A percentile compares a stretch with the other conserved stretches of the same genome.
These are phyloP conservation scores for Sakesphorus luctuosus DNA, from an alignment of 2,113 vertebrate species.

Conservation along the genomic window DNA sequence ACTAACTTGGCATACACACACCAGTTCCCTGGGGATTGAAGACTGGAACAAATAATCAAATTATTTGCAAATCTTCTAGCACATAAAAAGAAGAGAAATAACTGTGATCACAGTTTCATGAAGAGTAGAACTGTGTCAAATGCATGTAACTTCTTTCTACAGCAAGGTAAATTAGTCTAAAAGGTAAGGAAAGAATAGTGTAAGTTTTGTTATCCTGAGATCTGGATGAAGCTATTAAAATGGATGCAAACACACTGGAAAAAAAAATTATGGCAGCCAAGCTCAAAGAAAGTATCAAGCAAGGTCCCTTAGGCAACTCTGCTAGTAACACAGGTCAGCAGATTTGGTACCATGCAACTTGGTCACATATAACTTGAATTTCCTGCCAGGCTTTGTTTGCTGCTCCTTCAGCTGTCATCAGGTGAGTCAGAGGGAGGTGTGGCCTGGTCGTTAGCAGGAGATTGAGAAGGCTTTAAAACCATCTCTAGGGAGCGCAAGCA, in stretches of 20 bases:
- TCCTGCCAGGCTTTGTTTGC: too few species aligned
- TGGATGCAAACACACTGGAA: background rate
- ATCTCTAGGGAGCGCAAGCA: too few species aligned
- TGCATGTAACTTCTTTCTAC: background rate
- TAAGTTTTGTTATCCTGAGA: background rate
- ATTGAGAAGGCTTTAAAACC: too few species aligned
- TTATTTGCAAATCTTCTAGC: background rate
- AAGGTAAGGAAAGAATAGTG: background rate
- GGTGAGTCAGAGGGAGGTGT: too few species aligned
- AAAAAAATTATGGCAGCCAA: background rate
- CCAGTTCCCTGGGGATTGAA: background rate
- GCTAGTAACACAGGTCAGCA: background rate
- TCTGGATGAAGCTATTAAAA: background rate
- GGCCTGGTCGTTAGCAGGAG: too few species aligned
- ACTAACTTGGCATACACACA: background rate
- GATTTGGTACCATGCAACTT: background rate
- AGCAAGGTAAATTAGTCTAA: background rate
- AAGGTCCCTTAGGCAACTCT: background rate
- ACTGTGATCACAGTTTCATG: background rate
- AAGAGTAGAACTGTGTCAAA: background rate
- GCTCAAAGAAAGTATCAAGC: background rate
- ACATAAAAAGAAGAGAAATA: conserved; percentile 7
- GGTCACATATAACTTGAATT: background rate
- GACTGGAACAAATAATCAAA: conserved; percentile 23
- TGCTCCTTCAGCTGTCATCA: too few species aligned